phyloP scores from a whole-genome alignment of 2,888 invertebrate genomes.

The Branchellion lobata region DNA sequence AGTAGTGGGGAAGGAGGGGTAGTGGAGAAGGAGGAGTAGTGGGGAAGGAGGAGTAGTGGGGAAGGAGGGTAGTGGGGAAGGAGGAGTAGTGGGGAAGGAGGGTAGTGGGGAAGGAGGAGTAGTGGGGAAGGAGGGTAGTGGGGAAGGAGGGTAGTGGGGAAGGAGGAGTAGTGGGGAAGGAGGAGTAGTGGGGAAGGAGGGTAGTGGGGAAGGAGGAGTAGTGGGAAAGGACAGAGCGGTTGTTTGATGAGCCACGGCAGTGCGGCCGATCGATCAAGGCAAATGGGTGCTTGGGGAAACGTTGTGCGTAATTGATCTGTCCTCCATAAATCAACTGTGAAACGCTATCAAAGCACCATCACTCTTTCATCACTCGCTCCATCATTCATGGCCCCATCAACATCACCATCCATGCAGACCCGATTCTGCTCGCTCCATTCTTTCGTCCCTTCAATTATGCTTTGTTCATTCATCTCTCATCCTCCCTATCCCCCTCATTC shows the following conservation, averaged over 20 bases:
- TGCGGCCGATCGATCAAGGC: conserved; percentile 1
- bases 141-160: no score
- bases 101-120: no score
- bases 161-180: no score
- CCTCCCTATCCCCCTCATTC: not conserved
- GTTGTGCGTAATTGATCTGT: conserved; percentile 11
- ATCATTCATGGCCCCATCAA: not conserved
- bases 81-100: no score
- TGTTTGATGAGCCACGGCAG: not conserved
- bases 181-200: no score
- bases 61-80: no score
- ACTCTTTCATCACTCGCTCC: not conserved
- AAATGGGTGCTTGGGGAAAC: not conserved
- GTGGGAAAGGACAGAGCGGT: not conserved
- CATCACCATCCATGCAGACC: not conserved
- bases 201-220: no score
- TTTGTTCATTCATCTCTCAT: not conserved
- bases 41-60: no score
- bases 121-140: no score
- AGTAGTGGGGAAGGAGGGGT: no score
- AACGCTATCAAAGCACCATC: conserved; percentile 2
- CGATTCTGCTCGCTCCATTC: not conserved
- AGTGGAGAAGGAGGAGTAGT: no score
- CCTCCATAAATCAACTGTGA: conserved; percentile 15
- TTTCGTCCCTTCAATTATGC: not conserved